Evolutionary conservation across 2,888 invertebrate genomes (phyloP).

Genomic region (Drosophila cracens): DNA sequence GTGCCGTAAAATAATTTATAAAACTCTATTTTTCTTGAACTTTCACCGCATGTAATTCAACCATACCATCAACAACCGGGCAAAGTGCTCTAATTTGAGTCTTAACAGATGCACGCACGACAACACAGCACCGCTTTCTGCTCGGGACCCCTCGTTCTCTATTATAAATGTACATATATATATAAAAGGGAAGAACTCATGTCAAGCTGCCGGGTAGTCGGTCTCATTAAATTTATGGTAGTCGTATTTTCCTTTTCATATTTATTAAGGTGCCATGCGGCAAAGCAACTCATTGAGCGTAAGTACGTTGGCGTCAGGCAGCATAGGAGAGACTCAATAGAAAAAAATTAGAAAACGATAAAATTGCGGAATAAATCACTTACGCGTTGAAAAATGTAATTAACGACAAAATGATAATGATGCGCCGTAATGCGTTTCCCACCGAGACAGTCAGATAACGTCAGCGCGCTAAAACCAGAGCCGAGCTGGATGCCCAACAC

Average conservation of each 20-base stretch:
- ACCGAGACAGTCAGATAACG: slow-evolving; percentile 30
- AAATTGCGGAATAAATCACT: slow-evolving; percentile 78
- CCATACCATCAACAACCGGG: slow-evolving; percentile 43
- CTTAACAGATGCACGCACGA: slow-evolving; percentile 59
- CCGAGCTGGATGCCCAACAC: background rate
- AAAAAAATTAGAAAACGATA: slow-evolving; percentile 78
- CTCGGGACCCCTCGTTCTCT: slow-evolving; percentile 3
- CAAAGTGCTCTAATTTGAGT: slow-evolving; percentile 65
- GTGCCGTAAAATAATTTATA: background rate
- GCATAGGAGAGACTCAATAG: slow-evolving; percentile 44
- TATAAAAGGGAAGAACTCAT: slow-evolving; percentile 10
- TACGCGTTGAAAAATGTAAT: slow-evolving; percentile 77
- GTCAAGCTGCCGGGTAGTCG: slow-evolving; percentile 28
- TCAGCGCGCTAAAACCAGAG: background rate
- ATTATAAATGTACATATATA: slow-evolving; percentile 7
- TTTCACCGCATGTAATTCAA: slow-evolving; percentile 41
- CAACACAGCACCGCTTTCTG: slow-evolving; percentile 10
- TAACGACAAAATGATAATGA: slow-evolving; percentile 81
- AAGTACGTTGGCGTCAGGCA: slow-evolving; percentile 24
- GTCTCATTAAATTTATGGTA: slow-evolving; percentile 57
- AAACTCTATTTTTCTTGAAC: slow-evolving; percentile 3
- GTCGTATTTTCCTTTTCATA: slow-evolving; percentile 53
- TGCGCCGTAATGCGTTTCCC: slow-evolving; percentile 65
- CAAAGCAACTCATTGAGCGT: slow-evolving; percentile 64
- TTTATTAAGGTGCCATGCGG: slow-evolving; percentile 51